phyloP scores from a whole-genome alignment of 2,888 invertebrate species.

The Netelia virgata region DNA sequence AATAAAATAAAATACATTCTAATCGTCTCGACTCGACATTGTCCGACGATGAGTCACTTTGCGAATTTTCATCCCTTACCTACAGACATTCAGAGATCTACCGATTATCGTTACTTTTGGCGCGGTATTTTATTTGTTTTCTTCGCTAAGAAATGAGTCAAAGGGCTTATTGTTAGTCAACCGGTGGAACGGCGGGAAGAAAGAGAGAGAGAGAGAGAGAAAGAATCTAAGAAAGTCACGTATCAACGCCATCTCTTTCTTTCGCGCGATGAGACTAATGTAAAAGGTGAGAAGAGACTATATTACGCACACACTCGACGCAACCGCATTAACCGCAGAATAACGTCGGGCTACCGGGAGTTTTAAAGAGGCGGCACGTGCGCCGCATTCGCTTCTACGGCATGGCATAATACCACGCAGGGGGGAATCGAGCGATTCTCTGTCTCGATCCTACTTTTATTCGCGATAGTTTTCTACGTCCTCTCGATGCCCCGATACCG shows the following conservation, averaged over 20 bases:
- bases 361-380: slow-evolving; percentile 49
- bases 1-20: too few species aligned
- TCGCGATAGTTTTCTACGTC: too few species aligned
- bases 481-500: too few species aligned
- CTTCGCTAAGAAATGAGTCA: slow-evolving; percentile 26
- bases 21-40: too few species aligned
- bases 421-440: too few species aligned
- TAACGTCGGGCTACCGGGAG: slow-evolving; percentile 30
- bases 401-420: too few species aligned
- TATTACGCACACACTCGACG: not conserved
- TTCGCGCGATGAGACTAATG: not conserved
- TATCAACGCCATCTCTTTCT: slow-evolving; percentile 40
- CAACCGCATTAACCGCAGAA: slow-evolving; percentile 49
- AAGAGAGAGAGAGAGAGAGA: not conserved
- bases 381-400: slow-evolving; percentile 30
- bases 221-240: slow-evolving; percentile 18
- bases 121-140: not conserved
- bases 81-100: too few species aligned
- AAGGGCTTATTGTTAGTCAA: slow-evolving; percentile 24
- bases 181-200: slow-evolving; percentile 36
- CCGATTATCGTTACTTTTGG: too few species aligned
- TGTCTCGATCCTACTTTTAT: too few species aligned
- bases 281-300: slow-evolving; percentile 16
- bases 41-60: too few species aligned
- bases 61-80: too few species aligned